These are phyloP conservation scores for Amblyornis subalaris DNA, from an alignment of 2,113 vertebrate species.

Conservation along the genomic window DNA sequence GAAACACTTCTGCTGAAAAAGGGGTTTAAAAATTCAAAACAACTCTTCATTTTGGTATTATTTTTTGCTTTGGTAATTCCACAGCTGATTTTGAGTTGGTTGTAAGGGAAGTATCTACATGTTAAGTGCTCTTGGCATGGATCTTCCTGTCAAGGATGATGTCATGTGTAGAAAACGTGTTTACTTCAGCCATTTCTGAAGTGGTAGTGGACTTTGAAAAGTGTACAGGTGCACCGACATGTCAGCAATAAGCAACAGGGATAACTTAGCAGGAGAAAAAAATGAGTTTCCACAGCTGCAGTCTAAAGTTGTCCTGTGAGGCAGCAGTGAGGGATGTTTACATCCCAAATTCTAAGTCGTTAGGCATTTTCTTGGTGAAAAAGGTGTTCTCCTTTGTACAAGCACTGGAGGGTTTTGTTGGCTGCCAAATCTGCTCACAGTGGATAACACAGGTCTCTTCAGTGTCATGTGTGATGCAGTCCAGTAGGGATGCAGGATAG, in stretches of 20 bases:
- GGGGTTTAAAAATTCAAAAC: not conserved
- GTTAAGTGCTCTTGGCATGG: not conserved
- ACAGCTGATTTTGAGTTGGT: not conserved
- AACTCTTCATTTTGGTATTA: not conserved
- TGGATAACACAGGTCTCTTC: not conserved
- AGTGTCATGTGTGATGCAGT: not conserved
- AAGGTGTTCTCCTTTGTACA: not conserved
- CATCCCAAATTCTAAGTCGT: not conserved
- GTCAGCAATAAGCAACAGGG: not conserved
- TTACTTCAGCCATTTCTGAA: not conserved
- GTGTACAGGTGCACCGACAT: not conserved
- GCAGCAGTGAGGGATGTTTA: not conserved
- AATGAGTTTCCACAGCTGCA: not conserved
- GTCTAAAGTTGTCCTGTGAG: not conserved
- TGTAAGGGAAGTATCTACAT: not conserved
- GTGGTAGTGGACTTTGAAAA: not conserved
- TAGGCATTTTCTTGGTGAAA: not conserved
- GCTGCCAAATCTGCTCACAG: not conserved
- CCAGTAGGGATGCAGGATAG: not conserved
- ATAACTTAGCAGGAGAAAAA: not conserved
- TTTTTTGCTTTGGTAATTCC: not conserved
- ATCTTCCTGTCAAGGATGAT: not conserved
- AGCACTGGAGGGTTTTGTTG: not conserved
- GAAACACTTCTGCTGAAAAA: slow-evolving; percentile 29
- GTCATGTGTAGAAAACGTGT: not conserved